Evolutionary conservation across 2,888 invertebrate species (phyloP).

Genomic region (Phengaris alcon): DNA sequence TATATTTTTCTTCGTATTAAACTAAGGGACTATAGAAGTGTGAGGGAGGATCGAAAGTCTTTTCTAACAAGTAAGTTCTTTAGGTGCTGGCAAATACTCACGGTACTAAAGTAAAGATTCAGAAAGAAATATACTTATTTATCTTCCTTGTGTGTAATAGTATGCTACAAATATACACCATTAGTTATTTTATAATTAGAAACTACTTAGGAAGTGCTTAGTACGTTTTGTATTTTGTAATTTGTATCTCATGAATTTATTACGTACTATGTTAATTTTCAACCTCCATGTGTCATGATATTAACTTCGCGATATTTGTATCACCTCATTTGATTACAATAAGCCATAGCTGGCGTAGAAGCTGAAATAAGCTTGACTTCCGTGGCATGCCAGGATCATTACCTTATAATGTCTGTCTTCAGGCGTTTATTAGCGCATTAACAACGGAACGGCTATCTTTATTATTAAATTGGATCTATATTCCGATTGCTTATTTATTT

Average conservation of each 20-base stretch:
- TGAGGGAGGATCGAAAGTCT: constrained; percentile 36
- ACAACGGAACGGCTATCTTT: constrained; percentile 1
- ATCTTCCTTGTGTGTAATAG: background rate
- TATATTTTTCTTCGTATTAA: constrained; percentile 41
- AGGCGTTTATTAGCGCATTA: constrained; percentile 3
- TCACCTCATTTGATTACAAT: constrained; percentile 14
- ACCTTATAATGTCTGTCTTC: constrained; percentile 4
- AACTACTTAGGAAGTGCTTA: too few relatives aligned
- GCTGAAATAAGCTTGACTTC: background rate
- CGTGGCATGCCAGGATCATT: constrained; percentile 2
- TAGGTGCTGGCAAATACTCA: background rate
- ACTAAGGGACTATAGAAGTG: constrained; percentile 40
- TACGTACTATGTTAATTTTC: background rate
- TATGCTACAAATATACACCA: too few relatives aligned
- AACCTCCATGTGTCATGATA: background rate
- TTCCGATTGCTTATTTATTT: constrained; percentile 7
- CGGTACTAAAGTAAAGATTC: background rate
- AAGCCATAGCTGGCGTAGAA: background rate
- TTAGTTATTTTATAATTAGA: too few relatives aligned
- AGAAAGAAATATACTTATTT: background rate
- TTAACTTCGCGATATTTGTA: constrained; percentile 3
- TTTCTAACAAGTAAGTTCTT: constrained; percentile 42
- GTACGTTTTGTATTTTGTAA: background rate
- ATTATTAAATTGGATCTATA: background rate
- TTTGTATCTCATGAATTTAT: background rate